These are phyloP conservation scores for Fistularia commersonii DNA, from an alignment of 2,797 vertebrate genomes.

Conservation along the genomic window DNA sequence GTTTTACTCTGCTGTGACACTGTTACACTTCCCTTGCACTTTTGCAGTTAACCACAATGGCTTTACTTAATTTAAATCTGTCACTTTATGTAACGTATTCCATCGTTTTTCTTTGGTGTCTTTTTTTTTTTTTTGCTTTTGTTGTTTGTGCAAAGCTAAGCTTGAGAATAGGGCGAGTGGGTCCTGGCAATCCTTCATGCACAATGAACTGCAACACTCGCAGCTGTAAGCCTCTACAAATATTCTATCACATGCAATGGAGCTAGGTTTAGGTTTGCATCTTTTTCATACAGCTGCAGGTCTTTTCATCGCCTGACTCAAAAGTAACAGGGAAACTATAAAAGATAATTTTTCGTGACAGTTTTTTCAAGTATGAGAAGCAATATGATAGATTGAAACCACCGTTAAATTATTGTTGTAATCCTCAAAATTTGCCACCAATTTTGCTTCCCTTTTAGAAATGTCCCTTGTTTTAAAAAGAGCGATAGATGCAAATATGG, in stretches of 20 bases:
- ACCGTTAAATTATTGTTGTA: too few relatives aligned
- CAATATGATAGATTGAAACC: too few relatives aligned
- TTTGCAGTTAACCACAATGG: not conserved
- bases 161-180: constrained; percentile 37
- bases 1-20: constrained; percentile 20
- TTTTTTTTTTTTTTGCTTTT: too few relatives aligned
- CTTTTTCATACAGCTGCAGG: constrained; percentile 44
- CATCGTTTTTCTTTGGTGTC: constrained; percentile 6
- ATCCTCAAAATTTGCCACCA: too few relatives aligned
- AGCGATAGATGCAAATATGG: too few relatives aligned
- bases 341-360: too few relatives aligned
- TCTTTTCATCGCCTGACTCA: not conserved
- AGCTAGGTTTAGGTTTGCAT: constrained; percentile 12
- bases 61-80: constrained; percentile 5
- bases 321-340: too few relatives aligned
- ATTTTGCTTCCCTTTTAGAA: too few relatives aligned
- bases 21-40: not conserved
- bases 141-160: constrained; percentile 25
- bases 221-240: not conserved
- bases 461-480: too few relatives aligned
- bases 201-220: constrained; percentile 20
- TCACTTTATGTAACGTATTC: constrained; percentile 19
- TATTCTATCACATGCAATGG: not conserved
- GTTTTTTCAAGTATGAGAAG: too few relatives aligned
- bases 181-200: constrained; percentile 35